These are phyloP conservation scores for Alitta virens DNA, from an alignment of 2,888 invertebrate genomes.

Conservation along the genomic window DNA sequence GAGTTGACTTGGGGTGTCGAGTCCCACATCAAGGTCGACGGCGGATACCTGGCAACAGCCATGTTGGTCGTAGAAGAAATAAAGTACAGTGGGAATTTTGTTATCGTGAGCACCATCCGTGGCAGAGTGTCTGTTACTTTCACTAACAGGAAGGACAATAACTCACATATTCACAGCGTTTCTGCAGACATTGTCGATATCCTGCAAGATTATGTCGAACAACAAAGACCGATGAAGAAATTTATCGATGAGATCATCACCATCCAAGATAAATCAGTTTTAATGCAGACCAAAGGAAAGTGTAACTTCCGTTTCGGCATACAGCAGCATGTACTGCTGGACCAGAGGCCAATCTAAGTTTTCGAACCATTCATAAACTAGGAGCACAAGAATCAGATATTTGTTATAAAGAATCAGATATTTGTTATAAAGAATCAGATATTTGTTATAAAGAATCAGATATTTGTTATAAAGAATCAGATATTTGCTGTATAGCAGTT, in stretches of 20 bases:
- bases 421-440: too few species aligned
- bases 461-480: too few species aligned
- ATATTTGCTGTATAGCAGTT: too few species aligned
- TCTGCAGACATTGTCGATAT: constrained; percentile 28
- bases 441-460: too few species aligned
- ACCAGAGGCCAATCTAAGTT: constrained; percentile 17
- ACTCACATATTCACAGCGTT: constrained; percentile 28
- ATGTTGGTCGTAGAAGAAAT: constrained; percentile 52
- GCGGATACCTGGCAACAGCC: constrained; percentile 48
- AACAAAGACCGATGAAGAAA: constrained; percentile 13
- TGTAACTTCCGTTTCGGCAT: constrained; percentile 33
- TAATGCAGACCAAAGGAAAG: constrained; percentile 24
- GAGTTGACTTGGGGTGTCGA: constrained; percentile 55
- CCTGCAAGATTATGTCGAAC: constrained; percentile 14
- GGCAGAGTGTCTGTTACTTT: constrained; percentile 31
- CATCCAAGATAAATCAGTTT: constrained; percentile 14
- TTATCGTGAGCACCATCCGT: constrained; percentile 32
- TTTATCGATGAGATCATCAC: constrained; percentile 7
- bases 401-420: too few species aligned
- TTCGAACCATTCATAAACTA: too few species aligned
- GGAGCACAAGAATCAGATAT: too few species aligned
- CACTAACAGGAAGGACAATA: constrained; percentile 30
- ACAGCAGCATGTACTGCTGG: constrained; percentile 30
- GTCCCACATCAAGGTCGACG: constrained; percentile 39
- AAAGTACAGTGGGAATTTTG: constrained; percentile 41